A percentile compares a stretch with the other conserved stretches of the same genome.
phyloP scores from a whole-genome alignment of 2,113 vertebrate genomes.

The Gopherus evgoodei region DNA sequence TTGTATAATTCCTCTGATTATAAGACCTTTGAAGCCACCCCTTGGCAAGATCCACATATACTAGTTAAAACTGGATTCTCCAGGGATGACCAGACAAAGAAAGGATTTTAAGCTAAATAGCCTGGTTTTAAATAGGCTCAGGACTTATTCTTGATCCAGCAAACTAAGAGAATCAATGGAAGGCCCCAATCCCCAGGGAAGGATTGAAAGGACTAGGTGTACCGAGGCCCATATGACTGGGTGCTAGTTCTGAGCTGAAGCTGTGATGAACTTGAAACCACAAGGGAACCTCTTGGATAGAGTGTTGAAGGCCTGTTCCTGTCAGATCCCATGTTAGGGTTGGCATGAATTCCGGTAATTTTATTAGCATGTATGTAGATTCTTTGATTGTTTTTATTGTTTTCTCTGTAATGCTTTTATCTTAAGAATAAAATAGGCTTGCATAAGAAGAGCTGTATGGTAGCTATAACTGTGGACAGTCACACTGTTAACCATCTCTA shows the following conservation, averaged over 20 bases:
- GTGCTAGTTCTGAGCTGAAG: background rate
- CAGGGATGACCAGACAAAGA: background rate
- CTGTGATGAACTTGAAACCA: background rate
- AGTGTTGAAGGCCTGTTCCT: background rate
- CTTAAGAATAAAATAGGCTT: background rate
- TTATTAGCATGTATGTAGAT: background rate
- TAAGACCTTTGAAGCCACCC: background rate
- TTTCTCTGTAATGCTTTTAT: background rate
- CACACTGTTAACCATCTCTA: background rate
- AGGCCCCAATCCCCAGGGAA: background rate
- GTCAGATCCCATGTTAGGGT: background rate
- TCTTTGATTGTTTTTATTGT: background rate
- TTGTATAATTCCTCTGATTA: background rate
- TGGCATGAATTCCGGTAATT: background rate
- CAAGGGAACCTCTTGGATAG: background rate
- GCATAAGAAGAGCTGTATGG: background rate
- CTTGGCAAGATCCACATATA: background rate
- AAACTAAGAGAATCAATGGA: background rate
- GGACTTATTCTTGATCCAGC: background rate
- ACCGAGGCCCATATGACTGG: background rate
- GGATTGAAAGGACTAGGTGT: background rate
- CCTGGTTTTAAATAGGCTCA: background rate
- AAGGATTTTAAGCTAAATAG: background rate
- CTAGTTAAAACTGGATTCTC: background rate
- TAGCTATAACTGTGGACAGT: background rate